Base-by-base conservation (phyloP, 2,888 invertebrate species). In the Oxycera nigricornis region DNA sequence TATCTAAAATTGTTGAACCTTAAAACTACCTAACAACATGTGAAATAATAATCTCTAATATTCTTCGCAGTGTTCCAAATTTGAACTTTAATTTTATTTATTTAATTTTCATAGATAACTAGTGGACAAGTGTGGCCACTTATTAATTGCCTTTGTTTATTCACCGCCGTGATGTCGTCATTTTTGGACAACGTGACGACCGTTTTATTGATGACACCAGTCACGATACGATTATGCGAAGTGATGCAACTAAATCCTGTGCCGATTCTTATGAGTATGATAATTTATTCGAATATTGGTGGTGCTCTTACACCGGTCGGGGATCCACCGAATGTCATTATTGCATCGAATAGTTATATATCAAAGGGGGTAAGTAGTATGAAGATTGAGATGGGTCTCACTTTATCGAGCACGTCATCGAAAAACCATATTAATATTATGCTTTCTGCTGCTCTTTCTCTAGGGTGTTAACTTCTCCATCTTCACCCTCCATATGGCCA, bases 271-370 rank as follows among this genome's bases (percentile, higher is more conserved):
- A 95, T 95, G 86, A 91, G 92, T 0, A 93, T 94, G 90, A 91
- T 96, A 61, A 90, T 96, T 80, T 96, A 93, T 83, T 94, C 95
- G 20, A 97, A 97, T 81, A 94, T 96, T 73, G 96, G 96, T 0
- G 96, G 96, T 0, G 92, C 95, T 0, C 89, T 94, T 22, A 96
- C 96, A 0, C 96, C 96, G 0, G 92, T 96, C 0, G 96, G 96
- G 0, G 96, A 97, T 83, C 96, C 96, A 0, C 96, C 96, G 80
- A 85, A 85, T 79, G 86, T 85, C 67, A 83, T 85, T 55, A 84
- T 86, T 62, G 86, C 86, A 75, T 86, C 86, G 57, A 86, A 85
- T 76, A 83, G 79, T 76, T 84, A 82, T 77, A 85, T 85, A 75
- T 80, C 84, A 20, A 84, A 83, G 75, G 85, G 84, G 79, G 85